Conservation (phyloP, 2,888 invertebrate genomes). For the Idaea aversata region DNA sequence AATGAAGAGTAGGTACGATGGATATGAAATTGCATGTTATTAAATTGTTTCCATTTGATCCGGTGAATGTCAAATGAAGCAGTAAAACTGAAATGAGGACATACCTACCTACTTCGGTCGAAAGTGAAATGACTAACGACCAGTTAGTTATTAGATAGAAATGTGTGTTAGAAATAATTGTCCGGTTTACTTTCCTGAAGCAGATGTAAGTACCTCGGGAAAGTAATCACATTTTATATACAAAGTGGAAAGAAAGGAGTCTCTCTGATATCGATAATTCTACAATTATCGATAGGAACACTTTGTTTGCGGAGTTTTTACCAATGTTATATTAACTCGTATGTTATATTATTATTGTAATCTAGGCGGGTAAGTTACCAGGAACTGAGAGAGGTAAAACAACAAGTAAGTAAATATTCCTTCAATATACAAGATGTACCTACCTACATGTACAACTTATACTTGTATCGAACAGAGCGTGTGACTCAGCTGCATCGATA, state of each 20-base stretch:
- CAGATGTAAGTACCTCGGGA: constrained; percentile 18
- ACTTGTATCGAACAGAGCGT: too few species aligned
- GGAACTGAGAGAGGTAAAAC: too few species aligned
- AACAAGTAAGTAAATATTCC: too few species aligned
- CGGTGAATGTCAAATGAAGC: not conserved
- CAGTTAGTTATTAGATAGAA: constrained; percentile 12
- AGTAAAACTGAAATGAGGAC: not conserved
- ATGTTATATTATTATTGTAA: too few species aligned
- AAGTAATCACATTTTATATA: constrained; percentile 15
- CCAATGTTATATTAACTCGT: too few species aligned
- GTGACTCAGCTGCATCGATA: too few species aligned
- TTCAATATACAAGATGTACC: too few species aligned
- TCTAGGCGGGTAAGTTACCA: too few species aligned
- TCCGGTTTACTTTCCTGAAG: constrained; percentile 27
- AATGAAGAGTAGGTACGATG: not conserved
- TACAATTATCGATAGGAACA: not conserved
- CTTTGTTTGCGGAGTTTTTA: too few species aligned
- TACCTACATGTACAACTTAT: too few species aligned
- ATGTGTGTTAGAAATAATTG: constrained; percentile 28
- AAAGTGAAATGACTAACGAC: constrained; percentile 12
- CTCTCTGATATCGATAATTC: not conserved
- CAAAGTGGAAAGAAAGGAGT: constrained; percentile 9
- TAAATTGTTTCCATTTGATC: not conserved
- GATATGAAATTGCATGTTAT: not conserved
- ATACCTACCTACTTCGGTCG: not conserved